These are phyloP conservation scores for Dinothrombium tinctorium DNA, from an alignment of 1,140 invertebrate genomes.

Conservation along the genomic window DNA sequence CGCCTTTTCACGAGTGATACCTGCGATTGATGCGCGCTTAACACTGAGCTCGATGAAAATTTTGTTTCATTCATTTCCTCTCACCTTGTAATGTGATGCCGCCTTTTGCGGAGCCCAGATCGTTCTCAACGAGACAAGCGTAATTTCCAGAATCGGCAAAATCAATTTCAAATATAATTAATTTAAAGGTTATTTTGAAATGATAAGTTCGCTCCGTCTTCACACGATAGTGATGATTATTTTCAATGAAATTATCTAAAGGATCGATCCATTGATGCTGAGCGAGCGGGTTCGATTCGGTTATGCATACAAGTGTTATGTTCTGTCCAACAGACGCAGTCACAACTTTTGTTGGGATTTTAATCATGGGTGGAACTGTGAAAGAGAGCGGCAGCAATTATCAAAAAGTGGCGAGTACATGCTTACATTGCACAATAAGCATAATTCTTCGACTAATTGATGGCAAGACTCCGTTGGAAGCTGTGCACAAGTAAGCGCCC, in stretches of 20 bases:
- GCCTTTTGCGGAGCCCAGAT: neutral
- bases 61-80: too few species aligned
- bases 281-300: constrained; percentile 67
- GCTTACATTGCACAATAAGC: constrained; percentile 83
- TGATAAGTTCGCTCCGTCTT: neutral
- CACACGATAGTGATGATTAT: neutral
- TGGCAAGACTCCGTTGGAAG: constrained; percentile 31
- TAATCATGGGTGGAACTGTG: constrained; percentile 63
- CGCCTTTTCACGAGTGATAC: too few species aligned
- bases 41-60: too few species aligned
- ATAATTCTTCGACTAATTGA: constrained; percentile 65
- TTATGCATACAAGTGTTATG: constrained; percentile 61
- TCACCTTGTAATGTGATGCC: constrained; percentile 4
- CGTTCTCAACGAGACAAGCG: constrained; percentile 1
- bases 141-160: constrained; percentile 1
- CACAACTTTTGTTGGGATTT: constrained; percentile 69
- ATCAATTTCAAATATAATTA: constrained; percentile 1
- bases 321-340: constrained; percentile 50
- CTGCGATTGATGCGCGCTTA: too few species aligned
- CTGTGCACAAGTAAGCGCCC: constrained; percentile 71
- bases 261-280: constrained; percentile 55
- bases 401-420: neutral
- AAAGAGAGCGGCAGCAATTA: neutral
- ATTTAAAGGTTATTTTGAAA: constrained; percentile 3
- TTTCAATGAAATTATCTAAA: neutral